phyloP scores from a whole-genome alignment of 2,797 vertebrate genomes.

The Falco concolor region DNA sequence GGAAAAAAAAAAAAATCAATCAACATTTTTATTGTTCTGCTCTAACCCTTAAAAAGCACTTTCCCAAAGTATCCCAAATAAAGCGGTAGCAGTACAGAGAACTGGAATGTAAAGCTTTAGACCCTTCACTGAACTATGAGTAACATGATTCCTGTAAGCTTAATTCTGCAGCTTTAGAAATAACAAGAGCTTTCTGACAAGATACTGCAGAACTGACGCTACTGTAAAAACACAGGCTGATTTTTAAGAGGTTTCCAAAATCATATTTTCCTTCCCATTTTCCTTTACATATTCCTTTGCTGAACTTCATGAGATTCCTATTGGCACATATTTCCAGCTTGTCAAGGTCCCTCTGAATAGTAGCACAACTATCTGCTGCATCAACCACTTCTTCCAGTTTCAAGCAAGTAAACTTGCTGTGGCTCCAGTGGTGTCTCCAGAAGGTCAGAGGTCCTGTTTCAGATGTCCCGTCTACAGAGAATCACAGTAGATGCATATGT shows the following conservation, averaged over 20 bases:
- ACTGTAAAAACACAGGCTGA: not conserved
- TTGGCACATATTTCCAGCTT: not conserved
- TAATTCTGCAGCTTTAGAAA: not conserved
- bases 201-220: not conserved
- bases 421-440: not conserved
- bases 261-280: not conserved
- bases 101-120: not conserved
- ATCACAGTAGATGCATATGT: accelerated
- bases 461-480: not conserved
- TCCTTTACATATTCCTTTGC: not conserved
- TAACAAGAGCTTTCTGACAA: not conserved
- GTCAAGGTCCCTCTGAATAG: not conserved
- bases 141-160: not conserved
- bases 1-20: too few relatives aligned
- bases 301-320: not conserved
- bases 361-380: not conserved
- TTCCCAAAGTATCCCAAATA: not conserved
- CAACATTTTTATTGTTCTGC: not conserved
- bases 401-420: not conserved
- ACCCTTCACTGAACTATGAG: not conserved
- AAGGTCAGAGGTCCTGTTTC: not conserved
- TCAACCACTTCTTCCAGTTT: not conserved
- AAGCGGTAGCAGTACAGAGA: not conserved
- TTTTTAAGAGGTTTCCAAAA: not conserved
- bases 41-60: not conserved